Evolutionary conservation across 2,888 invertebrate genomes (phyloP).

Genomic region (Agrochola lota): DNA sequence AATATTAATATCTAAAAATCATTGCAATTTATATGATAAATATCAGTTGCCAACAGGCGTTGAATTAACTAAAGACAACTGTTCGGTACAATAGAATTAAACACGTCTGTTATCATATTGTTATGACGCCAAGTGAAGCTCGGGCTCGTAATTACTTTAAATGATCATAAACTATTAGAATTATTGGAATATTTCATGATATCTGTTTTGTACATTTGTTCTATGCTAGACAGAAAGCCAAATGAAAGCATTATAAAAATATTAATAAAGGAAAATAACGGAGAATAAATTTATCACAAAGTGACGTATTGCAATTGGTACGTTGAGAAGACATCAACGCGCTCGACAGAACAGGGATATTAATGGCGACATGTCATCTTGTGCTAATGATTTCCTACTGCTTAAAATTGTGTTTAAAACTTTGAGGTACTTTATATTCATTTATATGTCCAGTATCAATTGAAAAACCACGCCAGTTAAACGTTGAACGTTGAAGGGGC

Average conservation of each 20-base stretch:
- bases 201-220: too few relatives aligned
- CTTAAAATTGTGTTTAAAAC: background rate
- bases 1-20: background rate
- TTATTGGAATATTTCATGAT: too few relatives aligned
- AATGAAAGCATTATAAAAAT: background rate
- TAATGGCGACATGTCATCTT: background rate
- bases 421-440: background rate
- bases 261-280: background rate
- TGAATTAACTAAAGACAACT: conserved; percentile 10
- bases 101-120: background rate
- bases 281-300: background rate
- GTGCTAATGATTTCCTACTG: background rate
- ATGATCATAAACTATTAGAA: too few relatives aligned
- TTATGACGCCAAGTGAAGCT: too few relatives aligned
- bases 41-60: background rate
- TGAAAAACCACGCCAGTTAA: background rate
- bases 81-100: background rate
- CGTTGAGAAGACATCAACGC: conserved; percentile 70
- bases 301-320: background rate
- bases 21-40: background rate
- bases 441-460: background rate
- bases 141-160: too few relatives aligned
- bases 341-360: background rate
- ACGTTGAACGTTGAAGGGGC: background rate
- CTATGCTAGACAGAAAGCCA: too few relatives aligned